Conservation (phyloP, 1,140 invertebrate genomes). For the Achatina immaculata region DNA sequence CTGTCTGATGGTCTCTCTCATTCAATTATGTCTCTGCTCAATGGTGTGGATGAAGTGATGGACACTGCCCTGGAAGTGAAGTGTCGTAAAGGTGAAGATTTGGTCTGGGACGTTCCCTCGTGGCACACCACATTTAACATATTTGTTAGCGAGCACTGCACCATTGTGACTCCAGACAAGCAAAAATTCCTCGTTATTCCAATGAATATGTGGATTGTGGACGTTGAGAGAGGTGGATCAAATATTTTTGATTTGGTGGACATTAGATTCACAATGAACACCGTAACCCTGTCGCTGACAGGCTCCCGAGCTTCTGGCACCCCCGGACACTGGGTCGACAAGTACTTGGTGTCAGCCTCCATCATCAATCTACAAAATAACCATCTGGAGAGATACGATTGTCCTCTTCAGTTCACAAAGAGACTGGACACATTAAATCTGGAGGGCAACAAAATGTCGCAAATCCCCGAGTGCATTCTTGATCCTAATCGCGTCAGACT, state of each 20-base stretch:
- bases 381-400: slow-evolving; percentile 16
- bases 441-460: slow-evolving; percentile 29
- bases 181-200: slow-evolving; percentile 4
- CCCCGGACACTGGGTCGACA: slow-evolving; percentile 16
- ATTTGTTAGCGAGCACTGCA: slow-evolving; percentile 28
- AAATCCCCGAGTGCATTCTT: slow-evolving; percentile 34
- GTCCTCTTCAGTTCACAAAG: slow-evolving; percentile 20
- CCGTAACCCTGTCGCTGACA: slow-evolving; percentile 24
- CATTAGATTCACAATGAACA: slow-evolving; percentile 20
- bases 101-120: slow-evolving; percentile 29
- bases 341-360: slow-evolving; percentile 1
- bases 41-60: slow-evolving; percentile 12
- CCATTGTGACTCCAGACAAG: not conserved
- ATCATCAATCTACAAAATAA: slow-evolving; percentile 23
- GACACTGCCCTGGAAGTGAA: slow-evolving; percentile 6
- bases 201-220: slow-evolving; percentile 40
- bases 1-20: slow-evolving; percentile 15
- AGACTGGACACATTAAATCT: slow-evolving; percentile 37
- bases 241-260: slow-evolving; percentile 18
- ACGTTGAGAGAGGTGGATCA: not conserved
- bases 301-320: not conserved
- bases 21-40: slow-evolving; percentile 16
- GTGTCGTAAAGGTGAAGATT: slow-evolving; percentile 3
- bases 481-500: not conserved
- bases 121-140: slow-evolving; percentile 29